Evolutionary conservation across 2,888 invertebrate genomes (phyloP).

Genomic region (Drosophila cognata): DNA sequence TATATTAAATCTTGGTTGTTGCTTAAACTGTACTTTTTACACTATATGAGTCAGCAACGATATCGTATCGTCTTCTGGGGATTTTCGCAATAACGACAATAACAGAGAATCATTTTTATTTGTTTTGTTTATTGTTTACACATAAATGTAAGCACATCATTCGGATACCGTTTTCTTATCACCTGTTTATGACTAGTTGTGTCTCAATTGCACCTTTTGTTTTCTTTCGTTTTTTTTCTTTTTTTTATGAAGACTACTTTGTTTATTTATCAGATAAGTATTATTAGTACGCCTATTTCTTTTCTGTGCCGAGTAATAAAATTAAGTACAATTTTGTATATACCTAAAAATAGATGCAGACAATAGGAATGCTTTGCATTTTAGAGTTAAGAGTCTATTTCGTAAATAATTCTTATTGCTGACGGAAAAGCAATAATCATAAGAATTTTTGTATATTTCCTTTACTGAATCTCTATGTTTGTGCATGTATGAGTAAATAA

Average conservation of each 20-base stretch:
- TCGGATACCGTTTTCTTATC: slow-evolving; percentile 40
- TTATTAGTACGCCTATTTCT: slow-evolving; percentile 20
- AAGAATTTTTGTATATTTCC: not conserved
- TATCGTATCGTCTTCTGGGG: slow-evolving; percentile 29
- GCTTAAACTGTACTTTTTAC: slow-evolving; percentile 26
- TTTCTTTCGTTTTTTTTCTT: slow-evolving; percentile 2
- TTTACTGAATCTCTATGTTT: not conserved
- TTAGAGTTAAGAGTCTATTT: not conserved
- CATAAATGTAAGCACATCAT: not conserved
- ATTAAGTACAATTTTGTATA: not conserved
- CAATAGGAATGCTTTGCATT: not conserved
- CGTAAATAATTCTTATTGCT: not conserved
- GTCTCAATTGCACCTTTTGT: slow-evolving; percentile 42
- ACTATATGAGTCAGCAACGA: slow-evolving; percentile 34
- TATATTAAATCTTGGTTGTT: slow-evolving; percentile 9
- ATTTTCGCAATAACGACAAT: slow-evolving; percentile 22
- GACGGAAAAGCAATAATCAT: not conserved
- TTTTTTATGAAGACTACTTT: slow-evolving; percentile 11
- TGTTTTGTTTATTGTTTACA: not conserved
- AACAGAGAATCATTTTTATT: slow-evolving; percentile 25
- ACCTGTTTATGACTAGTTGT: slow-evolving; percentile 34
- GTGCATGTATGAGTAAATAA: not conserved
- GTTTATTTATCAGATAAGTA: slow-evolving; percentile 32
- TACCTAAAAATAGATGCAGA: not conserved
- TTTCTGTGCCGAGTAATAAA: not conserved